Conservation (phyloP, 2,113 vertebrate species). For the Sinocyclocheilus grahami region DNA sequence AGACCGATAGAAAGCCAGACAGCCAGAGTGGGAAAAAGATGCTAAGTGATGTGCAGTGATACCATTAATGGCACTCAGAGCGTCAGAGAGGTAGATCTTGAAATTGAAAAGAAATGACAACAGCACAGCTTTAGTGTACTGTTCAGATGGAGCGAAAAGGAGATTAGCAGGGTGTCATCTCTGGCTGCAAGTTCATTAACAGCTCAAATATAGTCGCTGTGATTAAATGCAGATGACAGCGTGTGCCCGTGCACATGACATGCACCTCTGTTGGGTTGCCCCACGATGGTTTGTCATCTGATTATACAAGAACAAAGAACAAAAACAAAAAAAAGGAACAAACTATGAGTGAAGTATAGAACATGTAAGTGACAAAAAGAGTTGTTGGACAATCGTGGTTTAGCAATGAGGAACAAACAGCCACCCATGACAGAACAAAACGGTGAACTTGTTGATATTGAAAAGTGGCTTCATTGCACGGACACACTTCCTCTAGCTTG, state of each 20-base stretch:
- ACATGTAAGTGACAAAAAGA: background rate
- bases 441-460: background rate
- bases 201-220: constrained; percentile 61
- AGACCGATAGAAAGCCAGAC: background rate
- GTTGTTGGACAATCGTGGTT: background rate
- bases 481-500: constrained; percentile 20
- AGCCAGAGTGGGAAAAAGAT: background rate
- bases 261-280: background rate
- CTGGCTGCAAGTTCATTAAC: constrained; percentile 72
- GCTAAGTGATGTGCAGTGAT: background rate
- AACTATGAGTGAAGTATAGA: background rate
- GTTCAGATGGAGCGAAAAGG: constrained; percentile 57
- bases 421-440: background rate
- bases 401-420: constrained; percentile 24
- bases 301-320: background rate
- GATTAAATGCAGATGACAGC: constrained; percentile 48
- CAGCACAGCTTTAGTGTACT: background rate
- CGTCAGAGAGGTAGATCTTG: background rate
- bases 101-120: background rate
- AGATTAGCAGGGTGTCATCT: constrained; percentile 67
- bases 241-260: background rate
- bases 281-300: background rate
- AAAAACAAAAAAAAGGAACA: constrained; percentile 7
- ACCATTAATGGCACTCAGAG: background rate
- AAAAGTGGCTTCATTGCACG: constrained; percentile 18